Percentiles rank a stretch among this genome's conserved stretches.
These are phyloP conservation scores for Glyptemys insculpta DNA, from an alignment of 2,797 vertebrate genomes.

Conservation along the genomic window DNA sequence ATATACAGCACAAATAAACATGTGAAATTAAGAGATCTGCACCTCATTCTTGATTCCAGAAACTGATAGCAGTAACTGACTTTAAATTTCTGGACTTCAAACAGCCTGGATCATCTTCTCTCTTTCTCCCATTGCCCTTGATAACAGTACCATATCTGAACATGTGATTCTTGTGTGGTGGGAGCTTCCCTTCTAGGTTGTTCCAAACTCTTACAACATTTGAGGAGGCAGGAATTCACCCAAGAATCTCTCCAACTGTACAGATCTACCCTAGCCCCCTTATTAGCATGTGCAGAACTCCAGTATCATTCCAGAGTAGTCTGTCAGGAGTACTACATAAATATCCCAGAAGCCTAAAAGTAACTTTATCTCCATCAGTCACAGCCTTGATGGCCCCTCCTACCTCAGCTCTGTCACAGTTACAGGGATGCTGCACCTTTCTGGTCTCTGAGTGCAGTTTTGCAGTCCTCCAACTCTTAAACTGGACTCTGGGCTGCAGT, in stretches of 20 bases:
- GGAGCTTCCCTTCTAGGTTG: background rate
- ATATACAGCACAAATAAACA: background rate
- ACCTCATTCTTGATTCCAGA: background rate
- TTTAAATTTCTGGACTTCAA: background rate
- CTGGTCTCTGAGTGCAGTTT: background rate
- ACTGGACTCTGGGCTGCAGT: too few species aligned
- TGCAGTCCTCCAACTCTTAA: background rate
- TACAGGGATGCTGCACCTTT: background rate
- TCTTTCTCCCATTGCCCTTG: background rate
- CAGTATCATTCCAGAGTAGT: background rate
- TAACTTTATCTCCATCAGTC: background rate
- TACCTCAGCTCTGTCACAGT: accelerated
- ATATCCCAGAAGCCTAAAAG: too few species aligned
- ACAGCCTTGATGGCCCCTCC: background rate
- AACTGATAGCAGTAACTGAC: background rate
- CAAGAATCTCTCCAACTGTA: background rate
- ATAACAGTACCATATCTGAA: background rate
- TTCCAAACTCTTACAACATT: background rate
- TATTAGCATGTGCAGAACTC: background rate
- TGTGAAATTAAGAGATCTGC: background rate
- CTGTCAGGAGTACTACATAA: too few species aligned
- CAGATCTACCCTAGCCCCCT: background rate
- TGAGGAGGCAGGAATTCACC: background rate
- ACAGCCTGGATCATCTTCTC: background rate
- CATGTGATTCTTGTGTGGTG: background rate